These are phyloP conservation scores for Chloropsis hardwickii DNA, from an alignment of 2,113 vertebrate genomes.

Conservation along the genomic window DNA sequence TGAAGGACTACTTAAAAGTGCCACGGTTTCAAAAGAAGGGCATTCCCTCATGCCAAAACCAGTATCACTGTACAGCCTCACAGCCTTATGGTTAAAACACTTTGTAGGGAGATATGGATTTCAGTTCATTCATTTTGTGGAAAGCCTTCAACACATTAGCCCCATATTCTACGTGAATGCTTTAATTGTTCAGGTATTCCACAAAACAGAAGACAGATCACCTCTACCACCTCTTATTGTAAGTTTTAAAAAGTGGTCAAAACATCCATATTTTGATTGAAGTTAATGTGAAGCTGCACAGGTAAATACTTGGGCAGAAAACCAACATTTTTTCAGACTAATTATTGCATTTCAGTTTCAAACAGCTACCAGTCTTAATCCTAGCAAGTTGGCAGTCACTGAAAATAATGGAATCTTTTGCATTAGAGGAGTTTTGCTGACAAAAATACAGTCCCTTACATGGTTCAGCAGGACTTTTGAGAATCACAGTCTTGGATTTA, in stretches of 20 bases:
- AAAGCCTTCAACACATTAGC: neutral
- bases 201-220: neutral
- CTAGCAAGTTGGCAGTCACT: neutral
- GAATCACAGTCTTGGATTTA: neutral
- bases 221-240: neutral
- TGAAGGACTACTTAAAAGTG: neutral
- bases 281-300: neutral
- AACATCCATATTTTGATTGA: neutral
- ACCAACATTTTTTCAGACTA: neutral
- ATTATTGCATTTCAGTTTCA: neutral
- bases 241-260: neutral
- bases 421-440: neutral
- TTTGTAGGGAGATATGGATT: neutral
- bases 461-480: neutral
- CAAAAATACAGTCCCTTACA: neutral
- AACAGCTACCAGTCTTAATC: neutral
- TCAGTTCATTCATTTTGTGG: neutral
- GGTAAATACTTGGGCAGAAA: neutral
- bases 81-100: neutral
- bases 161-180: neutral
- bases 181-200: neutral
- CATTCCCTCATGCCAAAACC: neutral
- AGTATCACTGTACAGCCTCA: accelerated
- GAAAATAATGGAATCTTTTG: neutral
- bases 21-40: neutral